Percentiles rank a stretch among this genome's conserved stretches.
phyloP scores from a whole-genome alignment of 2,113 vertebrate genomes.

The Heterotilapia buettikoferi region DNA sequence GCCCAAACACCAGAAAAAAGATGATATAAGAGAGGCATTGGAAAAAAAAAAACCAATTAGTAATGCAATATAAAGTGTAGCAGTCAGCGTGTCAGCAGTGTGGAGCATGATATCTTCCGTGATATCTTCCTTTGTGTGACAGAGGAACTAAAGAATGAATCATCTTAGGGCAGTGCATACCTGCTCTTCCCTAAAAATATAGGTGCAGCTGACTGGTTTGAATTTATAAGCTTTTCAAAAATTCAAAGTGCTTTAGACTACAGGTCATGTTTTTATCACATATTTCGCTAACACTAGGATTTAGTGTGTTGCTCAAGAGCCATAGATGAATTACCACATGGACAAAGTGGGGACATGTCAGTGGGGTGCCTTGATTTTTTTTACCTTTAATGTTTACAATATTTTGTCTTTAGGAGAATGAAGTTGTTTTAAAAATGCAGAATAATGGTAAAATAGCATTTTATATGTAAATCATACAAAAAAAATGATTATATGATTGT shows the following conservation, averaged over 20 bases:
- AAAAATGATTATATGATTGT: neutral
- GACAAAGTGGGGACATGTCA: neutral
- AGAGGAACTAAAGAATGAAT: neutral
- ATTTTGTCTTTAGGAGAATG: neutral
- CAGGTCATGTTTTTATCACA: neutral
- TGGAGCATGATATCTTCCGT: neutral
- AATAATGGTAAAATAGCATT: neutral
- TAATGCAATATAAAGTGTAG: neutral
- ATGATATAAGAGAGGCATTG: neutral
- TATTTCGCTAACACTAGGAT: neutral
- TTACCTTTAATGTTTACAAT: neutral
- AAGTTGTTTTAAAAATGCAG: neutral
- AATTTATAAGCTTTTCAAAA: neutral
- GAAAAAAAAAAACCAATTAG: fast-evolving
- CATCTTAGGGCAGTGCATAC: neutral
- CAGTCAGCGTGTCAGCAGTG: neutral
- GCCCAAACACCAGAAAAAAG: neutral
- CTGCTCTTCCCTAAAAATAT: neutral
- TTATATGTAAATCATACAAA: neutral
- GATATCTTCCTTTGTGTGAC: neutral
- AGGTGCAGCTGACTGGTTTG: neutral
- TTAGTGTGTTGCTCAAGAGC: neutral
- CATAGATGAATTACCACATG: neutral
- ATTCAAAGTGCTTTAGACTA: neutral
- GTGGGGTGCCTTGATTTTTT: neutral